These are phyloP conservation scores for Papilio protenor DNA, from an alignment of 2,888 invertebrate genomes.

Conservation along the genomic window DNA sequence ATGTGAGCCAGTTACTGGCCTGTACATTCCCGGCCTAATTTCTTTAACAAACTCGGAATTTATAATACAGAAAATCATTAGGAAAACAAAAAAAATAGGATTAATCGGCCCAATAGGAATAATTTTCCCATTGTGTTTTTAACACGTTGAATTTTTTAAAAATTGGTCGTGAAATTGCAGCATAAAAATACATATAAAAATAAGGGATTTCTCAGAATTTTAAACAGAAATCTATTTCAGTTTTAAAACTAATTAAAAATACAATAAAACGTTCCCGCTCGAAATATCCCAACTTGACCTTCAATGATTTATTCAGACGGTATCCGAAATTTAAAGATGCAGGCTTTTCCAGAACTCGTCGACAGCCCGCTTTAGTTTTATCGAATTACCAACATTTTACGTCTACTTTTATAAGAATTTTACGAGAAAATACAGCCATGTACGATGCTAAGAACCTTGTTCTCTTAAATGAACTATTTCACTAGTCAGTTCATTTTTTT, in stretches of 20 bases:
- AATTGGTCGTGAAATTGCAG: not conserved
- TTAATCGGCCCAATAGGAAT: too few species aligned
- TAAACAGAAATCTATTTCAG: not conserved
- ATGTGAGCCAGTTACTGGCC: too few species aligned
- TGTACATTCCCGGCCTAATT: too few species aligned
- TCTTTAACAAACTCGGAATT: too few species aligned
- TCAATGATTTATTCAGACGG: slow-evolving; percentile 11
- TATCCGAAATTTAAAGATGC: slow-evolving; percentile 17
- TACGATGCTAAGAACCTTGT: not conserved
- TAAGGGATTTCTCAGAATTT: too few species aligned
- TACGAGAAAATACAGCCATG: slow-evolving; percentile 6
- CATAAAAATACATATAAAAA: too few species aligned
- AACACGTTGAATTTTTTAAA: too few species aligned
- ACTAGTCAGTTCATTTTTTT: not conserved
- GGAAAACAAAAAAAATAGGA: too few species aligned
- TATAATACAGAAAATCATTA: too few species aligned
- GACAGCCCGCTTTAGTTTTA: slow-evolving; percentile 3
- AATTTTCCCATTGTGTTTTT: too few species aligned
- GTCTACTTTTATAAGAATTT: slow-evolving; percentile 7
- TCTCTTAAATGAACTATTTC: slow-evolving; percentile 11
- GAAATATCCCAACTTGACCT: not conserved
- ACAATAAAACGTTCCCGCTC: not conserved
- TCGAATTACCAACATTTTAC: slow-evolving; percentile 7
- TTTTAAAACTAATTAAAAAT: not conserved
- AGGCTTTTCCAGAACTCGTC: not conserved